A percentile compares a stretch with the other conserved stretches of the same genome.
These are phyloP conservation scores for Paedocypris micromegethes DNA, from an alignment of 2,797 vertebrate genomes.

Conservation along the genomic window DNA sequence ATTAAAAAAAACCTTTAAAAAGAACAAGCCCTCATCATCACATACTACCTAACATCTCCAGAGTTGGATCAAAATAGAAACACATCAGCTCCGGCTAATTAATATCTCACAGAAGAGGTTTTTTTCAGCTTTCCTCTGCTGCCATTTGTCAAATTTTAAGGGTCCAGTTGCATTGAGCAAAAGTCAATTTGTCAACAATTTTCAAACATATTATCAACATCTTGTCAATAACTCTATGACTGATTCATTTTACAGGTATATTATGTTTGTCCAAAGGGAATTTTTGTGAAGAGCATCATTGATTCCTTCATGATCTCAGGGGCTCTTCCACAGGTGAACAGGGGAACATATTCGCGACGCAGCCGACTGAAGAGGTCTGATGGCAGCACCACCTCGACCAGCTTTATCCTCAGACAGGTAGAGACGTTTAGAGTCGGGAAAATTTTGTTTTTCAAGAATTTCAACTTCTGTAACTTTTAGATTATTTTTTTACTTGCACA, in stretches of 20 bases:
- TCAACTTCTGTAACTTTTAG: too few species aligned
- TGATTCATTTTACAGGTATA: not conserved
- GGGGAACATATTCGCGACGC: conserved; percentile 87
- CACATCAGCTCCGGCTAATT: conserved; percentile 69
- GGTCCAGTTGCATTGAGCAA: too few species aligned
- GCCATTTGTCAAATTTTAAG: too few species aligned
- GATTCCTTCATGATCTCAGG: conserved; percentile 28
- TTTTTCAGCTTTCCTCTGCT: conserved; percentile 18
- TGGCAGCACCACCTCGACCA: conserved; percentile 94
- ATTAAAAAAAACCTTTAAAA: conserved; percentile 61
- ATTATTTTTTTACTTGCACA: too few species aligned
- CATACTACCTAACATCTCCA: conserved; percentile 59
- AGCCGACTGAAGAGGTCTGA: conserved; percentile 91
- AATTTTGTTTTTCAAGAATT: too few species aligned
- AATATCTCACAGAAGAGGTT: conserved; percentile 58
- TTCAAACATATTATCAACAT: not conserved
- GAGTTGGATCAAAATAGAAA: conserved; percentile 63
- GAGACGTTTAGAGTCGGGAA: not conserved
- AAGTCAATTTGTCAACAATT: not conserved
- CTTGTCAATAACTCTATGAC: not conserved
- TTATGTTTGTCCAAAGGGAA: not conserved
- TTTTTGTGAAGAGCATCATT: not conserved
- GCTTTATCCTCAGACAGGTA: conserved; percentile 97
- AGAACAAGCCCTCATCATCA: conserved; percentile 59
- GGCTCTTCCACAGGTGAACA: conserved; percentile 70